Base-by-base conservation (phyloP, 2,888 invertebrate species). In the Pecten maximus region DNA sequence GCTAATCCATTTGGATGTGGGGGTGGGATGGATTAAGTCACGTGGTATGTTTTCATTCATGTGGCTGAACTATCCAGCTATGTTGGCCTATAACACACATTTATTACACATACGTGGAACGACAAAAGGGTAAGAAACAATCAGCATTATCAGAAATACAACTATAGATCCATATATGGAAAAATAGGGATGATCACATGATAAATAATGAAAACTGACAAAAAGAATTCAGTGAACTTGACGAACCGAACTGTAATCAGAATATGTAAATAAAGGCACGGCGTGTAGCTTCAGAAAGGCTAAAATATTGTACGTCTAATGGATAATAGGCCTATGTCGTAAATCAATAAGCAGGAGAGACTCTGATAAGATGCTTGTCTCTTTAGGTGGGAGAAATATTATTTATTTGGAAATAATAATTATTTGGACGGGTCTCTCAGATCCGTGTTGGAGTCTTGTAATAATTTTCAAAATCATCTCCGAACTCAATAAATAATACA, bases 1-100 rank as follows among this genome's bases (percentile, higher is more conserved):
- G 35, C 74, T 74, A 74, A 74, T 74, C 74, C 74, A 74, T 74
- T 74, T 74, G 74, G 74, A 74, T 74, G 74, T 74, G 74, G 74
- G 74, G 74, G 74, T 74, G 74, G 74, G 74, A 74, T 74, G 74
- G 74, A 74, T 74, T 74, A 74, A 35, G 74, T 74, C 74, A 74
- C 74, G 74, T 74, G 74, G 74, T 74, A 35, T 74, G 35, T 74
- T 74, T 74, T 74, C 74, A 74, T 74, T 74, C 74, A 74, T 74
- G 74, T 74, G 74, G 74, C 35, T 74, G 74, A 74, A 35, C 74
- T 35, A 35, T 35, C 19, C 35, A 74, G 74, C 54, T 54, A 54
- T 54, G 0, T 54, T 23, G 54, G 54, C 54, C n/a, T 54, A n/a
- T n/a, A 54, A 54, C 19, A 54, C 54, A 54, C 54, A 16, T 50